Evolutionary conservation across 1,140 invertebrate genomes (phyloP).

Genomic region (Ceratosolen solmsi): DNA sequence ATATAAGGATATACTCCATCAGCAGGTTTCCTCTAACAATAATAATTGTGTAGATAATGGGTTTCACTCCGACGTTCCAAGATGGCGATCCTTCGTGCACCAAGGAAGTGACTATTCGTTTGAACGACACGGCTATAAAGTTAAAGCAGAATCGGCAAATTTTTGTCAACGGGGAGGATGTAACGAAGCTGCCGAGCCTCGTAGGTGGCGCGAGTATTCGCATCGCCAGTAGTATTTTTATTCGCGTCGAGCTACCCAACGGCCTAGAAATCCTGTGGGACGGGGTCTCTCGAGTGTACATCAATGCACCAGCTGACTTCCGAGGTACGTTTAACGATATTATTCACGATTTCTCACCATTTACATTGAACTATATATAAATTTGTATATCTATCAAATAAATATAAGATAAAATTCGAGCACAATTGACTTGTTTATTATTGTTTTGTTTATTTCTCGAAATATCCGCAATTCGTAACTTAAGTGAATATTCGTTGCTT

Average conservation of each 20-base stretch:
- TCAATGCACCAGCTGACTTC: conserved; percentile 84
- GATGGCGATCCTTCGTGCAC: conserved; percentile 76
- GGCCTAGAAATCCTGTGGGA: conserved; percentile 90
- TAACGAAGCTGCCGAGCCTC: conserved; percentile 72
- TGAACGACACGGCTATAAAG: conserved; percentile 74
- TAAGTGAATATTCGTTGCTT: background rate
- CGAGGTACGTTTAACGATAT: conserved; percentile 72
- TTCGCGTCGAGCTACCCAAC: conserved; percentile 82
- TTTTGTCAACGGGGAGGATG: conserved; percentile 80
- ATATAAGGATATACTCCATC: no score
- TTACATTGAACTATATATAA: no score
- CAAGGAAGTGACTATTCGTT: conserved; percentile 81
- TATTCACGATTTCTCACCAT: no score
- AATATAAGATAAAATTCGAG: no score
- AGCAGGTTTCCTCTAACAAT: no score
- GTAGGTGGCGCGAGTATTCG: conserved; percentile 27
- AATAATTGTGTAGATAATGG: conserved; percentile 76
- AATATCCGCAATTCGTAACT: no score
- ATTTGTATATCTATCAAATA: no score
- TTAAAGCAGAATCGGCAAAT: conserved; percentile 83
- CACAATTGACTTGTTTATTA: no score
- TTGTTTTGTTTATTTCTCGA: no score
- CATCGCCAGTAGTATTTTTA: conserved; percentile 80
- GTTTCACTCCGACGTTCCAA: conserved; percentile 69
- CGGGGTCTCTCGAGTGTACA: conserved; percentile 84